Conservation (phyloP, 2,113 vertebrate genomes). For the Mobula hypostoma region DNA sequence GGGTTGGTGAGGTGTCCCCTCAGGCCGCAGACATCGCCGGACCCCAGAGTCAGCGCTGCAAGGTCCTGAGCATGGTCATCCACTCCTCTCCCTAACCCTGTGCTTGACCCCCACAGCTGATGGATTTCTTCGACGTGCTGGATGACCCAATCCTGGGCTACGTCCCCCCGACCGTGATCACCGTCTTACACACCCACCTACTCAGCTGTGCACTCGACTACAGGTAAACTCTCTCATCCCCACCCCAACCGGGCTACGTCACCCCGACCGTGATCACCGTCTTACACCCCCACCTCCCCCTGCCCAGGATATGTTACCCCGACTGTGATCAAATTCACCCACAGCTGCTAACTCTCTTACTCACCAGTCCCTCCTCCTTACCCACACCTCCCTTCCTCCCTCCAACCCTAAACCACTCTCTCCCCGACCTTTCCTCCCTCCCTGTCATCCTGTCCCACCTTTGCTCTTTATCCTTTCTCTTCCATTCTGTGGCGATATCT, state of each 20-base stretch:
- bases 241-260: background rate
- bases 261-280: slow-evolving; percentile 46
- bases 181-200: slow-evolving; percentile 78
- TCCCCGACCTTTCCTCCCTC: background rate
- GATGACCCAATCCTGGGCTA: slow-evolving; percentile 85
- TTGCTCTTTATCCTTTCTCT: too few relatives aligned
- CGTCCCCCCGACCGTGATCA: slow-evolving; percentile 74
- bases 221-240: slow-evolving; percentile 53
- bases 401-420: background rate
- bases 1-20: too few relatives aligned
- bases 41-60: too few relatives aligned
- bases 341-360: background rate
- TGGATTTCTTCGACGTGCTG: slow-evolving; percentile 79
- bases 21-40: too few relatives aligned
- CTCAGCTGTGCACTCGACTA: slow-evolving; percentile 81
- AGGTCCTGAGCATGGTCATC: too few relatives aligned
- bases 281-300: slow-evolving; percentile 56
- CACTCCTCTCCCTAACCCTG: background rate
- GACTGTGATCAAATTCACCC: background rate
- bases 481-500: too few relatives aligned
- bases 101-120: slow-evolving; percentile 54
- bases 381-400: background rate
- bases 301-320: background rate
- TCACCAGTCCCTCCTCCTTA: too few relatives aligned
- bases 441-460: too few relatives aligned